Conservation (phyloP, 2,113 vertebrate genomes). For the Dicaeum eximium region DNA sequence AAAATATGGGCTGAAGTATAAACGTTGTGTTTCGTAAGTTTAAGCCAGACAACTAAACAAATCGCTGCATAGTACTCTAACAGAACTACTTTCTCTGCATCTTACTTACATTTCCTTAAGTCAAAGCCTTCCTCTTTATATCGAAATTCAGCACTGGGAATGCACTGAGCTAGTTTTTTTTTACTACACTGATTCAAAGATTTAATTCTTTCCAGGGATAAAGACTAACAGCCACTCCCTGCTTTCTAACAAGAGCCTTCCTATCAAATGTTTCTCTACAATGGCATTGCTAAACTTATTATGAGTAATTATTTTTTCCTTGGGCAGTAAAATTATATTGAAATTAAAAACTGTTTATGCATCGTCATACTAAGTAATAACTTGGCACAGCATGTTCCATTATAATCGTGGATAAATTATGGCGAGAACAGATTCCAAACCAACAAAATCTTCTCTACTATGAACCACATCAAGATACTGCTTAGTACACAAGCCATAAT, state of each 20-base stretch:
- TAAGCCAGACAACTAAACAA: not conserved
- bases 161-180: not conserved
- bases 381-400: constrained; percentile 28
- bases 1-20: not conserved
- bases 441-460: not conserved
- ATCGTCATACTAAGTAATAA: constrained; percentile 50
- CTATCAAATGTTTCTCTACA: constrained; percentile 5
- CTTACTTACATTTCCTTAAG: constrained; percentile 13
- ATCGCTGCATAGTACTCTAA: not conserved
- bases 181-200: not conserved
- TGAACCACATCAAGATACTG: constrained; percentile 11
- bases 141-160: constrained; percentile 18
- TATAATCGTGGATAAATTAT: constrained; percentile 28
- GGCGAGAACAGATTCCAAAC: not conserved
- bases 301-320: constrained; percentile 39
- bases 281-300: not conserved
- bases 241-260: constrained; percentile 28
- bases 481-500: constrained; percentile 1
- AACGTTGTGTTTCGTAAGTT: not conserved
- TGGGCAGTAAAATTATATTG: constrained; percentile 2
- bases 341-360: constrained; percentile 41
- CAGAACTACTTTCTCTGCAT: not conserved
- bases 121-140: not conserved
- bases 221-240: not conserved
- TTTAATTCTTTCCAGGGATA: constrained; percentile 31